Evolutionary conservation across 1,140 invertebrate species (phyloP), one percentile per base, ranked within the genome.

Genomic region (Steinernema khuongi): DNA sequence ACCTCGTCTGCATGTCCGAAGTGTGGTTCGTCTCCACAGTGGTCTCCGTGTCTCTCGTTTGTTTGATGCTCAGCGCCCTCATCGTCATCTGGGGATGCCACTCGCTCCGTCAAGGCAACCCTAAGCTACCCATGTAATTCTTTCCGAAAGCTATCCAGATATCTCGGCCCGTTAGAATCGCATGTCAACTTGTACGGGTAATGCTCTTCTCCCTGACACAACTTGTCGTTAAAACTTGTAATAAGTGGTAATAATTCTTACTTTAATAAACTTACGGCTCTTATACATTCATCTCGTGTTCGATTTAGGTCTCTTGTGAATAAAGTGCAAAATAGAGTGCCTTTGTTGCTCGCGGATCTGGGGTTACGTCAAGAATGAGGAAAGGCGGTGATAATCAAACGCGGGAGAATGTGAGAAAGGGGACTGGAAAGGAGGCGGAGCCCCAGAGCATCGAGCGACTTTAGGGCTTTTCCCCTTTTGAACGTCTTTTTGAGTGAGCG

Each of bases 51-150:
- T 81, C 80, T 2, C 60, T 84, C 41, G 70, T 84, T 14, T 84
- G 83, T 74, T 68, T 84, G 1, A 66, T 85, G 31, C 67, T 84
- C 4, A 76, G 73, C 67, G 79, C 79, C 18, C 76, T 84, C n/a
- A 85, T 84, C 66, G 83, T 85, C 66, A 77, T 81, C 68, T 84
- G 83, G 83, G 81, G 83, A 31, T 85, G 83, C 71, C 73, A 79
- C 31, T 68, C 73, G 22, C 32, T 73, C 28, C 50, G 33, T 1
- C 4, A 68, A 68, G 41, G 67, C 44, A 68, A 68, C 67, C 29
- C 67, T 7, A 68, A 68, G 50, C 26, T 60, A 22, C 50, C 50
- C 50, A 60, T 60, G 50, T 60, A 60, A 60, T 60, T 60, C 50
- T 60, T 22, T n/a, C 36, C 4, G 50, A 14, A 60, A 60, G 50